A percentile compares a stretch with the other conserved stretches of the same genome.
These are phyloP conservation scores for Varanus salvator DNA, from an alignment of 2,113 vertebrate species.

Conservation along the genomic window DNA sequence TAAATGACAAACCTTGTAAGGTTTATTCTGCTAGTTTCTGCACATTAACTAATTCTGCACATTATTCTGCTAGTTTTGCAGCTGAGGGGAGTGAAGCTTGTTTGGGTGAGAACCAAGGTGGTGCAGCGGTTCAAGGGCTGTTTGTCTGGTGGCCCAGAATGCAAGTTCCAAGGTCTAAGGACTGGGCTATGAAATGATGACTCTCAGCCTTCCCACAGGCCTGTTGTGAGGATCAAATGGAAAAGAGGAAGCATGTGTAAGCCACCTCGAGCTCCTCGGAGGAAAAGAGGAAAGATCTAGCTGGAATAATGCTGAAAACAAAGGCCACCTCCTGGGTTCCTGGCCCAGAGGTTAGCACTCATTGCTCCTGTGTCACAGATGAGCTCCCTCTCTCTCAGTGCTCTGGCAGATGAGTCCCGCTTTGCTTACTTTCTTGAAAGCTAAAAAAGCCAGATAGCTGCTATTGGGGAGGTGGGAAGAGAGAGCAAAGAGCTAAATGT, in stretches of 20 bases:
- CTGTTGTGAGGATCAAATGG: too few relatives aligned
- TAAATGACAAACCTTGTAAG: not conserved
- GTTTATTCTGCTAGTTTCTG: not conserved
- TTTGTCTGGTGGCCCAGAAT: too few relatives aligned
- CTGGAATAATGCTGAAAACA: too few relatives aligned
- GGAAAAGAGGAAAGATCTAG: too few relatives aligned
- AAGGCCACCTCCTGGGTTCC: not conserved
- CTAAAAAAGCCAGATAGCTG: not conserved
- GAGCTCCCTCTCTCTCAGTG: not conserved
- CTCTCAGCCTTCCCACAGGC: too few relatives aligned
- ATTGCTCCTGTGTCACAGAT: not conserved
- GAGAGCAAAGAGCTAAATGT: not conserved
- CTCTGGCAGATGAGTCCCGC: not conserved
- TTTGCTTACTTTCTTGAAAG: conserved; percentile 23
- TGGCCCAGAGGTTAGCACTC: too few relatives aligned
- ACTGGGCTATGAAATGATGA: too few relatives aligned
- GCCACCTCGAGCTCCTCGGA: too few relatives aligned
- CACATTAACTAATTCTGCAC: too few relatives aligned
- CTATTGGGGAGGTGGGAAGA: not conserved
- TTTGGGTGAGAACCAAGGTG: not conserved
- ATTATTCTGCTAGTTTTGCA: not conserved
- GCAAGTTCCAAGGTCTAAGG: too few relatives aligned
- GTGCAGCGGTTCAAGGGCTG: too few relatives aligned
- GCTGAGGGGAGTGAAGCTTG: not conserved
- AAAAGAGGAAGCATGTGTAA: too few relatives aligned